These are phyloP conservation scores for Drosophila nigricruria DNA, from an alignment of 2,888 invertebrate genomes.

Conservation along the genomic window DNA sequence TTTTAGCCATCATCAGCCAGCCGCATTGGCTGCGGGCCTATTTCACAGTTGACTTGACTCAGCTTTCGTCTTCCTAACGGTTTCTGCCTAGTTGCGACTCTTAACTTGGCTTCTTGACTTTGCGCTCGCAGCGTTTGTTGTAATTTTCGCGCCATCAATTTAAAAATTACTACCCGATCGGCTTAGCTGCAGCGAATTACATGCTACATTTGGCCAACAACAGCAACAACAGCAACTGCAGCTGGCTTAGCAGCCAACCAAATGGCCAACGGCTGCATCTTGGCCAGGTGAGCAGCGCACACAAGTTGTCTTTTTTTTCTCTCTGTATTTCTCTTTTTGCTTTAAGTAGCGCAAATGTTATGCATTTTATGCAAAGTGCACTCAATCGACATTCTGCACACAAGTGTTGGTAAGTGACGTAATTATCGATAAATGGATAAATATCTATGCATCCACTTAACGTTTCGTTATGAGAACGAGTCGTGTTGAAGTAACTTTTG, in stretches of 20 bases:
- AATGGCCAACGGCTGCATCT: constrained; percentile 14
- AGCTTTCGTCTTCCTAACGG: constrained; percentile 65
- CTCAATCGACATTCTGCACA: constrained; percentile 41
- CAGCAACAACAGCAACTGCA: constrained; percentile 45
- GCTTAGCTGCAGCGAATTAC: constrained; percentile 60
- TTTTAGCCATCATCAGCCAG: constrained; percentile 56
- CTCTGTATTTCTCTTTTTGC: constrained; percentile 32
- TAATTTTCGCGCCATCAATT: constrained; percentile 83
- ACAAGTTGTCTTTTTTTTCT: neutral
- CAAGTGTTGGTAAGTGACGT: constrained; percentile 56
- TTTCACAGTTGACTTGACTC: constrained; percentile 75
- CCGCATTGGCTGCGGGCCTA: constrained; percentile 52
- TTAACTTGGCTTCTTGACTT: constrained; percentile 60
- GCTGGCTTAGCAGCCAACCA: constrained; percentile 19
- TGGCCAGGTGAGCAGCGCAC: constrained; percentile 26
- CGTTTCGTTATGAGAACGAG: constrained; percentile 18
- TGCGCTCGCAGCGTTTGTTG: constrained; percentile 72
- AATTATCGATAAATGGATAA: constrained; percentile 64
- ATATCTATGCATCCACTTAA: constrained; percentile 42
- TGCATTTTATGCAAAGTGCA: constrained; percentile 64
- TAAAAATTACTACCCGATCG: constrained; percentile 69
- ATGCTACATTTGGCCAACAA: constrained; percentile 71
- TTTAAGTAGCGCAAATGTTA: constrained; percentile 74
- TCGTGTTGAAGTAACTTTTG: constrained; percentile 23
- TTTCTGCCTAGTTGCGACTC: constrained; percentile 38